Evolutionary conservation across 2,888 invertebrate genomes (phyloP).

Genomic region (Chelonus formosanus): DNA sequence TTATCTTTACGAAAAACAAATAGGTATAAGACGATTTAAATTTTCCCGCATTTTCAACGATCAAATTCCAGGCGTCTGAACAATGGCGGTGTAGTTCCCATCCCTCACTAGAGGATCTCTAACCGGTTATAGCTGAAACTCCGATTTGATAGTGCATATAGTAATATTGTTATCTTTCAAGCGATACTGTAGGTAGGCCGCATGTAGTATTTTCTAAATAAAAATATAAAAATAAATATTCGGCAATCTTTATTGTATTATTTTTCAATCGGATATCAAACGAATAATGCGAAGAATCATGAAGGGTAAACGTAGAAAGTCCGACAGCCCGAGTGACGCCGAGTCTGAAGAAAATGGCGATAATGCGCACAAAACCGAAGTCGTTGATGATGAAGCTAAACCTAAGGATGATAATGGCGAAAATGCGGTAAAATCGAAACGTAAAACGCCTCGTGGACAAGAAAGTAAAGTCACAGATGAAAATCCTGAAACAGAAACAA

Average conservation of each 20-base stretch:
- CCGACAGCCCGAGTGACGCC: slow-evolving; percentile 54
- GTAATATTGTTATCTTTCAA: too few species aligned
- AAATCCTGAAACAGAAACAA: slow-evolving; percentile 18
- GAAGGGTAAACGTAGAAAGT: slow-evolving; percentile 59
- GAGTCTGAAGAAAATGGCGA: slow-evolving; percentile 61
- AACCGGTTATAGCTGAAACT: neutral
- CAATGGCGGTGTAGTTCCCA: too few species aligned
- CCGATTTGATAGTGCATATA: slow-evolving; percentile 4
- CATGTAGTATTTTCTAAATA: too few species aligned
- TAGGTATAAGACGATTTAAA: too few species aligned
- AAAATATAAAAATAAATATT: too few species aligned
- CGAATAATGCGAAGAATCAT: slow-evolving; percentile 51
- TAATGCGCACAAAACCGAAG: slow-evolving; percentile 37
- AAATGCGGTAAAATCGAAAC: slow-evolving; percentile 33
- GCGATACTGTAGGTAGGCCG: too few species aligned
- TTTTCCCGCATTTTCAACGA: neutral
- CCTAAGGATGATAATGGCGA: slow-evolving; percentile 14
- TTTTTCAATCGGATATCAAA: neutral
- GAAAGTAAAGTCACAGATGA: slow-evolving; percentile 32
- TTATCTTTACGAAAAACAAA: too few species aligned
- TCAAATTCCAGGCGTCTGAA: too few species aligned
- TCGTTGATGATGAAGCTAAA: slow-evolving; percentile 28
- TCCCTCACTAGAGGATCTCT: neutral
- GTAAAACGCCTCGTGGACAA: slow-evolving; percentile 31
- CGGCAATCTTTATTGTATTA: too few species aligned